These are phyloP conservation scores for Gadopsis bispinosus DNA, from an alignment of 2,797 vertebrate genomes.

Conservation along the genomic window DNA sequence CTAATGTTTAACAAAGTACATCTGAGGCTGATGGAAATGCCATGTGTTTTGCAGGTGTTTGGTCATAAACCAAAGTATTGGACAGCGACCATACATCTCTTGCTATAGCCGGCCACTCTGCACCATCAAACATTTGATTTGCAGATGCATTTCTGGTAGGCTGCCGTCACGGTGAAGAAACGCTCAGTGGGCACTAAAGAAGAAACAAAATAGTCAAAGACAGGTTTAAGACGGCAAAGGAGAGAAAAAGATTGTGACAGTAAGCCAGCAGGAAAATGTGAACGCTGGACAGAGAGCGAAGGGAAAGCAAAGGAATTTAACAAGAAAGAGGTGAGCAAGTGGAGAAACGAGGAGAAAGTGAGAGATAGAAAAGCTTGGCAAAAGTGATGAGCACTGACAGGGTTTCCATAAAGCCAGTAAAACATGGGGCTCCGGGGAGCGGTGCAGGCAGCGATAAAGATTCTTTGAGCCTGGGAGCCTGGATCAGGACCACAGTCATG, in stretches of 20 bases:
- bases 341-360: constrained; percentile 16
- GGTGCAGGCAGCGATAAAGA: constrained; percentile 40
- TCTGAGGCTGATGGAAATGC: not conserved
- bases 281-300: constrained; percentile 37
- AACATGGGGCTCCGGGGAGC: constrained; percentile 34
- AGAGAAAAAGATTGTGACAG: constrained; percentile 36
- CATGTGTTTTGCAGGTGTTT: constrained; percentile 1
- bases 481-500: constrained; percentile 48
- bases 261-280: constrained; percentile 43
- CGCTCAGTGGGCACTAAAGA: constrained; percentile 10
- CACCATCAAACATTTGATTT: constrained; percentile 22
- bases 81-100: not conserved
- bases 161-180: constrained; percentile 4
- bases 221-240: constrained; percentile 36
- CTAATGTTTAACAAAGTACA: not conserved
- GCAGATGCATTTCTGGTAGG: constrained; percentile 19
- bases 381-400: constrained; percentile 34
- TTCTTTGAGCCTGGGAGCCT: constrained; percentile 27
- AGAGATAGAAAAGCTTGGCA: constrained; percentile 16
- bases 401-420: constrained; percentile 41
- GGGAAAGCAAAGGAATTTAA: constrained; percentile 50
- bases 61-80: constrained; percentile 1
- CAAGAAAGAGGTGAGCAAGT: constrained; percentile 26
- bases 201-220: constrained; percentile 46
- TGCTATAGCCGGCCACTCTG: not conserved